phyloP scores from a whole-genome alignment of 2,797 vertebrate genomes.

The Tarsius wallacei region DNA sequence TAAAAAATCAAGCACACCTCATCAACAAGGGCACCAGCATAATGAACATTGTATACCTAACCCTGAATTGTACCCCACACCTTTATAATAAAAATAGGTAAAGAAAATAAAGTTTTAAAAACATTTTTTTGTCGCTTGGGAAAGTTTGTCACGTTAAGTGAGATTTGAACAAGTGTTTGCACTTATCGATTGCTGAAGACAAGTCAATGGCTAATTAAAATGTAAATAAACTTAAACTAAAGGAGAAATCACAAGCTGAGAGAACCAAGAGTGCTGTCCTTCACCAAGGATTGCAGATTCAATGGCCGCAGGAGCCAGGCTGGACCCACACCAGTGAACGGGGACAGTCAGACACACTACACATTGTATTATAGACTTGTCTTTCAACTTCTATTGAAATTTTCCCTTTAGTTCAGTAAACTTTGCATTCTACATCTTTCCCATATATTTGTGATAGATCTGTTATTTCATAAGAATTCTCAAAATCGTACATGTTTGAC shows the following conservation, averaged over 20 bases:
- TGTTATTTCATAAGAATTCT: background rate
- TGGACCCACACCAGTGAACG: background rate
- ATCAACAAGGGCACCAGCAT: too few relatives aligned
- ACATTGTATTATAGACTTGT: too few relatives aligned
- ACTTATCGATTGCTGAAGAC: background rate
- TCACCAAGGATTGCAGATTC: background rate
- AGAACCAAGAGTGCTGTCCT: background rate
- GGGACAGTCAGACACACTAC: too few relatives aligned
- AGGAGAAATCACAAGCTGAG: background rate
- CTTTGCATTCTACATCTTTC: background rate
- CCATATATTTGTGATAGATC: background rate
- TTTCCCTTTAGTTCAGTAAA: background rate
- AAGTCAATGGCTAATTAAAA: background rate
- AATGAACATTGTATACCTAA: too few relatives aligned
- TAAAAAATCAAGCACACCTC: background rate
- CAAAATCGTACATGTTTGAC: background rate
- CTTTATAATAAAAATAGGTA: too few relatives aligned
- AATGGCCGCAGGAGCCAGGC: fast-evolving
- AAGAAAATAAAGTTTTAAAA: too few relatives aligned
- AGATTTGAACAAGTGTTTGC: background rate
- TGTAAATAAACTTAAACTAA: background rate
- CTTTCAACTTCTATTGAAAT: background rate
- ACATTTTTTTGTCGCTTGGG: background rate
- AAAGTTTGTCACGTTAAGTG: background rate
- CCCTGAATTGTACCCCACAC: too few relatives aligned